Conservation (phyloP, 2,113 vertebrate species). For the Rattus rattus region DNA sequence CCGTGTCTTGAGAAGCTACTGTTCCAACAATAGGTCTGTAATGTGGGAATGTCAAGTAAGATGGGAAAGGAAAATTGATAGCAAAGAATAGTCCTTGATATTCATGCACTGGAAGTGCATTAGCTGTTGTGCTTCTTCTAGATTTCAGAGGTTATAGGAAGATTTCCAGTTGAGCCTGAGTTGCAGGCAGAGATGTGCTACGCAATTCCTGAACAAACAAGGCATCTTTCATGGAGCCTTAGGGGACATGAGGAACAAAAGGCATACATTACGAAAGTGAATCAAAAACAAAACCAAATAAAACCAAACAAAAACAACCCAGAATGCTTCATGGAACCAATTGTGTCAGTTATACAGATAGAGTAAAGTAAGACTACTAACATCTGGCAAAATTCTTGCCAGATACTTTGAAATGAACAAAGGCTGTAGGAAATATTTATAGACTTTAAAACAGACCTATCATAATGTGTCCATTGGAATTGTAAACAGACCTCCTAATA, state of each 20-base stretch:
- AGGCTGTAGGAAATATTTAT: slow-evolving; percentile 46
- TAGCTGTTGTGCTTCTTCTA: slow-evolving; percentile 26
- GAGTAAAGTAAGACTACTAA: neutral
- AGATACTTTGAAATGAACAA: slow-evolving; percentile 68
- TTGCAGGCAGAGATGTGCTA: slow-evolving; percentile 2
- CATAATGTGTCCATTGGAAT: neutral
- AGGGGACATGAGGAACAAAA: too few species aligned
- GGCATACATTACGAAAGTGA: neutral
- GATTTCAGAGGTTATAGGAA: slow-evolving; percentile 42
- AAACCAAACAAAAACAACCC: neutral
- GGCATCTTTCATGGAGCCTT: neutral
- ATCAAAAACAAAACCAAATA: neutral
- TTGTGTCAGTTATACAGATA: slow-evolving; percentile 10
- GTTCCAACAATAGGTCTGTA: slow-evolving; percentile 7
- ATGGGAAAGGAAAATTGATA: neutral
- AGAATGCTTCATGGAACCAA: neutral
- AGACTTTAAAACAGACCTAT: slow-evolving; percentile 60
- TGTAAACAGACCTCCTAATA: neutral
- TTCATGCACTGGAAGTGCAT: neutral
- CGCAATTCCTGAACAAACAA: neutral
- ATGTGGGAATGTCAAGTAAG: slow-evolving; percentile 38
- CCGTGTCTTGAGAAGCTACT: neutral
- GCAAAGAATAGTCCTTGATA: slow-evolving; percentile 26
- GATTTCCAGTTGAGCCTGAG: neutral
- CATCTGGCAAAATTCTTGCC: slow-evolving; percentile 62